Percentiles rank a stretch among this genome's conserved stretches.
Evolutionary conservation across 2,888 invertebrate species (phyloP).

Genomic region (Ypsolopha sequella): DNA sequence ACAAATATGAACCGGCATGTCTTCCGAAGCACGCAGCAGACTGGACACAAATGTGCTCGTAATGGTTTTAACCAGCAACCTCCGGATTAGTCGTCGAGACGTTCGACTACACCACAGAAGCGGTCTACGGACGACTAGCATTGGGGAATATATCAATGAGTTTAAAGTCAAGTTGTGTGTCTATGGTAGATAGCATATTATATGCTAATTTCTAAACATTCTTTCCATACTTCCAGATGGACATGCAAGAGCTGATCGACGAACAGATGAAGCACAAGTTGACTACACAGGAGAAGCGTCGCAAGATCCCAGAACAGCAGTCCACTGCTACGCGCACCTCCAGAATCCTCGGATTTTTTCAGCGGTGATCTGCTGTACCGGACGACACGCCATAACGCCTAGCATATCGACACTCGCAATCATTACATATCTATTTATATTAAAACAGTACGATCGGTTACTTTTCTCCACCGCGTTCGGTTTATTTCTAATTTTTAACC

Average conservation of each 20-base stretch:
- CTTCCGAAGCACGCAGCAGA: no score
- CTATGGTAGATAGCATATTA: background rate
- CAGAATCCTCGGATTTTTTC: conserved; percentile 62
- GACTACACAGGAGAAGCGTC: conserved; percentile 72
- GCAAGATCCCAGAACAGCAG: conserved; percentile 60
- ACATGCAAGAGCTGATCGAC: conserved; percentile 93
- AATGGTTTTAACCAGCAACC: no score
- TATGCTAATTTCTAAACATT: background rate
- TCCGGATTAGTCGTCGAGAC: no score
- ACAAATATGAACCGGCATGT: no score
- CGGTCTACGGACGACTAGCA: no score
- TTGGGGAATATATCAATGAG: no score
- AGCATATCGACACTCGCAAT: conserved; percentile 34
- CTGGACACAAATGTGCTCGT: no score
- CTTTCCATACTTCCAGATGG: conserved; percentile 75
- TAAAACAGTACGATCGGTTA: conserved; percentile 32
- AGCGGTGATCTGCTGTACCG: conserved; percentile 60
- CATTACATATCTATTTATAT: conserved; percentile 30
- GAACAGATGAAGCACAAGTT: conserved; percentile 92
- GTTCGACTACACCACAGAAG: no score
- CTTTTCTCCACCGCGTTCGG: conserved; percentile 31
- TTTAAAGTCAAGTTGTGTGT: no score
- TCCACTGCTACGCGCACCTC: conserved; percentile 42
- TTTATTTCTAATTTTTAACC: conserved; percentile 20
- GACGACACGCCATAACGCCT: conserved; percentile 31